These are phyloP conservation scores for Leptopilina syphax DNA, from an alignment of 2,888 invertebrate species.

Conservation along the genomic window DNA sequence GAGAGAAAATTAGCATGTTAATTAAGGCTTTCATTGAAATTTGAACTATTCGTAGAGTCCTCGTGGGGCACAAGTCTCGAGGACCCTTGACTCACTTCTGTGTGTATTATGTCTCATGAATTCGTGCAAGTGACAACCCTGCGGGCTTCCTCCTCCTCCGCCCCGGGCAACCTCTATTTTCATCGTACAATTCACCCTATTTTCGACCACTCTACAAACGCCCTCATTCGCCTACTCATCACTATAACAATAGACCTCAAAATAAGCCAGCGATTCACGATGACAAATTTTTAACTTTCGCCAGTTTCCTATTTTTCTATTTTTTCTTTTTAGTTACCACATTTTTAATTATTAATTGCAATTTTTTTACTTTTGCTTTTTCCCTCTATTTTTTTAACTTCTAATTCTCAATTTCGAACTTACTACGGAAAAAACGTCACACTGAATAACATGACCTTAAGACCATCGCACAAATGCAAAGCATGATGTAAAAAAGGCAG, in stretches of 20 bases:
- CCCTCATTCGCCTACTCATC: slow-evolving; percentile 51
- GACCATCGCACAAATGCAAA: too few species aligned
- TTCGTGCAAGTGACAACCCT: slow-evolving; percentile 54
- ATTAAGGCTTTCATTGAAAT: slow-evolving; percentile 63
- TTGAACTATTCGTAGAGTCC: slow-evolving; percentile 47
- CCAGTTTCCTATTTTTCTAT: too few species aligned
- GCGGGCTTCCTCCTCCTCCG: slow-evolving; percentile 40
- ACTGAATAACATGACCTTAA: too few species aligned
- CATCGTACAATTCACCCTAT: slow-evolving; percentile 47
- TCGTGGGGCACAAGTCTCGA: slow-evolving; percentile 42
- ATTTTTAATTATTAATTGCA: too few species aligned
- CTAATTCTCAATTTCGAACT: too few species aligned
- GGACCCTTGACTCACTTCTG: slow-evolving; percentile 58
- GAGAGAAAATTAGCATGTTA: slow-evolving; percentile 61
- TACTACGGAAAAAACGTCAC: too few species aligned
- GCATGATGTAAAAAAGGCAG: too few species aligned
- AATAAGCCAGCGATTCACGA: slow-evolving; percentile 39
- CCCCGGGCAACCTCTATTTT: slow-evolving; percentile 40
- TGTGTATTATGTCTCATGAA: slow-evolving; percentile 54
- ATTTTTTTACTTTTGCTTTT: too few species aligned
- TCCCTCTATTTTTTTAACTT: too few species aligned
- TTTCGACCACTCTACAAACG: slow-evolving; percentile 58
- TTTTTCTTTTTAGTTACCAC: too few species aligned
- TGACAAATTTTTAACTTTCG: slow-evolving; percentile 9
- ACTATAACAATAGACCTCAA: slow-evolving; percentile 62